Evolutionary conservation across 1,140 invertebrate genomes (phyloP).

Genomic region (Diachasma alloeum): DNA sequence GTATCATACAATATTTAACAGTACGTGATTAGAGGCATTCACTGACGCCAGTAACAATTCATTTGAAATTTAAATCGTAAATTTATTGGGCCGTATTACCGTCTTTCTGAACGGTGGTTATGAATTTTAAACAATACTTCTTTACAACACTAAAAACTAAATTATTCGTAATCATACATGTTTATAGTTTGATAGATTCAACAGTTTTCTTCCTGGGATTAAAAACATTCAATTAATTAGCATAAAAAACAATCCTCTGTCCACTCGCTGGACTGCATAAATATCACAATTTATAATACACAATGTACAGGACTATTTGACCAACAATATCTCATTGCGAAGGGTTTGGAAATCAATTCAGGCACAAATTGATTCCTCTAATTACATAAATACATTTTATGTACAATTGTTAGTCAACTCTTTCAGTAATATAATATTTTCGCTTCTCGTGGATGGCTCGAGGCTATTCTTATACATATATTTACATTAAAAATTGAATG

Average conservation of each 20-base stretch:
- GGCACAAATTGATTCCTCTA: slow-evolving; percentile 34
- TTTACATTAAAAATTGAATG: slow-evolving; percentile 16
- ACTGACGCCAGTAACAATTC: slow-evolving; percentile 13
- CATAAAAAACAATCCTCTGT: background rate
- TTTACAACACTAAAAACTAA: slow-evolving; percentile 4
- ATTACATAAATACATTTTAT: slow-evolving; percentile 66
- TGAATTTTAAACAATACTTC: background rate
- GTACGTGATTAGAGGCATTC: slow-evolving; percentile 33
- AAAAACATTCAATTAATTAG: background rate
- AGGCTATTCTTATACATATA: background rate
- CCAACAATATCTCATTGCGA: background rate
- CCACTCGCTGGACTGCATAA: slow-evolving; percentile 17
- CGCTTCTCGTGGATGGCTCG: slow-evolving; percentile 3
- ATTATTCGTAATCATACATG: background rate
- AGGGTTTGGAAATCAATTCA: background rate
- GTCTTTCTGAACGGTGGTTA: slow-evolving; percentile 2
- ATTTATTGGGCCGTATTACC: background rate
- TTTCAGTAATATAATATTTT: slow-evolving; percentile 19
- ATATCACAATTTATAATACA: slow-evolving; percentile 40
- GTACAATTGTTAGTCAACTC: slow-evolving; percentile 39
- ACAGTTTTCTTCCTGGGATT: background rate
- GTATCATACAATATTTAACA: slow-evolving; percentile 63
- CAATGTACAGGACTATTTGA: slow-evolving; percentile 26
- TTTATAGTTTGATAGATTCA: background rate
- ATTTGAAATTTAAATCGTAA: background rate